phyloP scores from a whole-genome alignment of 2,888 invertebrate genomes.

The Aricia artaxerxes region DNA sequence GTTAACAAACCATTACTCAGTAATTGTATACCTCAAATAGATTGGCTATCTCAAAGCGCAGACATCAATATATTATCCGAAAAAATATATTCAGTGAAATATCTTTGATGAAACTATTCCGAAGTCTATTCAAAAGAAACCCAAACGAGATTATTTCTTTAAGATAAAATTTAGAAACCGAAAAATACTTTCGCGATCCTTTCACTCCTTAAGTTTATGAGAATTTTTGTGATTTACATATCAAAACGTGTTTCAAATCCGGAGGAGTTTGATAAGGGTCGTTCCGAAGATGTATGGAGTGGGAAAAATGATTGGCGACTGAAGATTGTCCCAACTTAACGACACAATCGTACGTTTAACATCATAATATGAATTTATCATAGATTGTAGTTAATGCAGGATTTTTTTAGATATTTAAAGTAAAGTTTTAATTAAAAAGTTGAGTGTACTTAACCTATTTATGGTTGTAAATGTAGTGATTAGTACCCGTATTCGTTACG shows the following conservation, averaged over 20 bases:
- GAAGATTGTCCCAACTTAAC: neutral
- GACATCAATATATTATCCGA: constrained; percentile 3
- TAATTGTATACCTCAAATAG: constrained; percentile 4
- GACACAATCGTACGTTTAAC: neutral
- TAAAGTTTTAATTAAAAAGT: too few relatives aligned
- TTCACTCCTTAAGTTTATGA: constrained; percentile 31
- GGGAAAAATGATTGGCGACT: constrained; percentile 26
- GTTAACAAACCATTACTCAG: neutral
- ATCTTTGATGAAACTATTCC: constrained; percentile 7
- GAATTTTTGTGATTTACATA: constrained; percentile 34
- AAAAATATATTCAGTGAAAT: constrained; percentile 9
- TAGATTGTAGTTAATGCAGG: neutral
- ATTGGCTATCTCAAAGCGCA: neutral
- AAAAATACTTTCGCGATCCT: constrained; percentile 25
- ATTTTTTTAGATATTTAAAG: too few relatives aligned
- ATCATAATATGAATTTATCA: neutral
- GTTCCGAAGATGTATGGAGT: constrained; percentile 28
- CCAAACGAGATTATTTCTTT: constrained; percentile 29
- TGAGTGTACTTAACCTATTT: too few relatives aligned
- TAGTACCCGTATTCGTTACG: too few relatives aligned
- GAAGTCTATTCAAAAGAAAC: constrained; percentile 7
- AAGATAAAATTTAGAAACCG: constrained; percentile 25
- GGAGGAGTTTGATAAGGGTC: constrained; percentile 33
- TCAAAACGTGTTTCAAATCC: constrained; percentile 33
- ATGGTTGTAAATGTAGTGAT: too few relatives aligned